Conservation (phyloP, 53 echinoderm and acorn worm genomes). For the Pentamera pediparva region DNA sequence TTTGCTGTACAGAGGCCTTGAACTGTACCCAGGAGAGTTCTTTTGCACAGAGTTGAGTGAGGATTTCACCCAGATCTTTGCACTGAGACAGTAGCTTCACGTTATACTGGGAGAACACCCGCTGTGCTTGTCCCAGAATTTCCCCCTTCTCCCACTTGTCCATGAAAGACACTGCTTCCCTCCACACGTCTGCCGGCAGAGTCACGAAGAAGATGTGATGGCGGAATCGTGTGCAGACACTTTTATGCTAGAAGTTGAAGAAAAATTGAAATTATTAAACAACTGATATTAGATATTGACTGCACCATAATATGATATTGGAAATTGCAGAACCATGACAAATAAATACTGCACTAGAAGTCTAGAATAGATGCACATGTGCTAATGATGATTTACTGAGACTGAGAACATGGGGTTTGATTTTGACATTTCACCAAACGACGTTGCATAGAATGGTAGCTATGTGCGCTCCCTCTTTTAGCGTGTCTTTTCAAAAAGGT, state of each 20-base stretch:
- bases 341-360: too few species aligned
- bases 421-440: too few species aligned
- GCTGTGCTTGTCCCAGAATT: not conserved
- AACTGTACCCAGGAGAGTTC: not conserved
- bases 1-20: not conserved
- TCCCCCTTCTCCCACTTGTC: not conserved
- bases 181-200: not conserved
- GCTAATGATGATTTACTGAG: too few species aligned
- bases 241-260: not conserved
- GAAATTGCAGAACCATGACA: too few species aligned
- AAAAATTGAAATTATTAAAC: not conserved
- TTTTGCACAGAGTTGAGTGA: not conserved
- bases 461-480: too few species aligned
- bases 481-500: too few species aligned
- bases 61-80: not conserved
- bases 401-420: too few species aligned
- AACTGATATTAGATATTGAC: too few species aligned
- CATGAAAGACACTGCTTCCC: not conserved
- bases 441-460: too few species aligned
- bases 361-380: too few species aligned
- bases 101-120: not conserved
- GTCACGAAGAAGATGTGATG: not conserved
- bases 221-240: not conserved
- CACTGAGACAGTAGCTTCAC: not conserved
- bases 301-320: too few species aligned